Percentiles rank a stretch among this genome's conserved stretches.
Conservation (phyloP, 2,888 invertebrate species). For the Ichneumoninae sp. region DNA sequence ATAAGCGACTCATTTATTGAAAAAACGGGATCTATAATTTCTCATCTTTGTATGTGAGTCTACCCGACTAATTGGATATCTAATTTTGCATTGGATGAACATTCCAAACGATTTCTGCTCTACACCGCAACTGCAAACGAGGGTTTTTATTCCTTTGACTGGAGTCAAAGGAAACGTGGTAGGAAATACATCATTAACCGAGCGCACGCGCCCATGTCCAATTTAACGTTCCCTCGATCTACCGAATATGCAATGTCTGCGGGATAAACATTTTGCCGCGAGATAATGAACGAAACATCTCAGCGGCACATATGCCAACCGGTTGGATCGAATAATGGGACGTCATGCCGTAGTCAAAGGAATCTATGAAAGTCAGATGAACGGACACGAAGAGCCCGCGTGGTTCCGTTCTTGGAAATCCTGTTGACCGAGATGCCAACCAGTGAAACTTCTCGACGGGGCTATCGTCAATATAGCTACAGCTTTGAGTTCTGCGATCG, state of each 20-base stretch:
- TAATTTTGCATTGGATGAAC: slow-evolving; percentile 9
- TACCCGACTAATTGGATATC: slow-evolving; percentile 21
- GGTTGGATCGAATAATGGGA: slow-evolving; percentile 31
- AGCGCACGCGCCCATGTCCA: not conserved
- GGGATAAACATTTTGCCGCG: not conserved
- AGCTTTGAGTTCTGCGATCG: slow-evolving; percentile 25
- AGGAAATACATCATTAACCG: not conserved
- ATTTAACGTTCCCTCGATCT: not conserved
- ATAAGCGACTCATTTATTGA: no score
- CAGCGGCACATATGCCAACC: not conserved
- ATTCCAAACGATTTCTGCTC: slow-evolving; percentile 12
- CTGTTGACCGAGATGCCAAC: slow-evolving; percentile 66
- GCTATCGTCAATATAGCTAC: slow-evolving; percentile 42
- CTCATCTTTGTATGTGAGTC: no score
- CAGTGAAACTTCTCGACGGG: slow-evolving; percentile 64
- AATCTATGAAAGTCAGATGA: slow-evolving; percentile 65
- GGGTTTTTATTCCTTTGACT: not conserved
- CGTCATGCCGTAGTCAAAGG: slow-evolving; percentile 23
- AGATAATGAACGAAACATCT: not conserved
- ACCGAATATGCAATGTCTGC: not conserved
- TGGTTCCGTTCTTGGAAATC: slow-evolving; percentile 65
- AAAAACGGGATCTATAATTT: no score
- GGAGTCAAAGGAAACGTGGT: not conserved
- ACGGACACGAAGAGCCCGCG: slow-evolving; percentile 52
- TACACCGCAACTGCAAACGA: not conserved